These are phyloP conservation scores for Palythoa grandiflora DNA, from an alignment of 92 coral and sea anemone genomes.

Conservation along the genomic window DNA sequence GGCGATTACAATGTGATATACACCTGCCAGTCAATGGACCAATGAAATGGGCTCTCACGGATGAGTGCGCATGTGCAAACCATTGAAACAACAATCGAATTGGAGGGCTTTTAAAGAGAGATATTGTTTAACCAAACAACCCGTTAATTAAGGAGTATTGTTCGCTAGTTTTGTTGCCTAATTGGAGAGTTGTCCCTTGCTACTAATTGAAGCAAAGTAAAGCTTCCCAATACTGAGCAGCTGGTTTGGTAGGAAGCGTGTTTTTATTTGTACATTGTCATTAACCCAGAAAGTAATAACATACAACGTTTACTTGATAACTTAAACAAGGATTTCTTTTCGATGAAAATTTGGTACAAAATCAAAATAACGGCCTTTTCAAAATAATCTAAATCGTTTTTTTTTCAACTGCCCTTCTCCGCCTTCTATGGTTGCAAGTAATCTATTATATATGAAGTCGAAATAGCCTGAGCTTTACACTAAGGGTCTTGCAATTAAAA, in stretches of 20 bases:
- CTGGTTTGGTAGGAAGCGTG: not conserved
- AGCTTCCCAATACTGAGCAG: conserved; percentile 10
- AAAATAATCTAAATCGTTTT: conserved; percentile 12
- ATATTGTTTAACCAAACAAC: conserved; percentile 87
- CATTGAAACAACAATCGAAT: conserved; percentile 56
- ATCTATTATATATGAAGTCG: conserved; percentile 71
- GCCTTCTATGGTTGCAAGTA: conserved; percentile 49
- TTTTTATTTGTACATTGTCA: conserved; percentile 8
- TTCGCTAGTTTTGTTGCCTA: conserved; percentile 83
- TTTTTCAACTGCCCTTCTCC: conserved; percentile 31
- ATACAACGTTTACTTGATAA: not conserved
- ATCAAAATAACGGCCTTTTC: conserved; percentile 4
- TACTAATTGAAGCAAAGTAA: conserved; percentile 29
- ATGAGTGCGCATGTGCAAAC: conserved; percentile 77
- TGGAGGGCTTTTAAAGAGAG: conserved; percentile 84
- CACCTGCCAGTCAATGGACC: conserved; percentile 91
- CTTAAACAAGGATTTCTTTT: not conserved
- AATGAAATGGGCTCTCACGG: conserved; percentile 73
- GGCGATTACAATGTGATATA: conserved; percentile 82
- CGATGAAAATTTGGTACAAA: not conserved
- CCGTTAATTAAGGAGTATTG: conserved; percentile 90
- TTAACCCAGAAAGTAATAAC: not conserved
- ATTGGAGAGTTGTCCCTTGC: conserved; percentile 87
- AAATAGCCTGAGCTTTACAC: conserved; percentile 68
- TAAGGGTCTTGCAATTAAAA: conserved; percentile 71